phyloP scores from a whole-genome alignment of 2,113 vertebrate genomes.

The Labeo catla region DNA sequence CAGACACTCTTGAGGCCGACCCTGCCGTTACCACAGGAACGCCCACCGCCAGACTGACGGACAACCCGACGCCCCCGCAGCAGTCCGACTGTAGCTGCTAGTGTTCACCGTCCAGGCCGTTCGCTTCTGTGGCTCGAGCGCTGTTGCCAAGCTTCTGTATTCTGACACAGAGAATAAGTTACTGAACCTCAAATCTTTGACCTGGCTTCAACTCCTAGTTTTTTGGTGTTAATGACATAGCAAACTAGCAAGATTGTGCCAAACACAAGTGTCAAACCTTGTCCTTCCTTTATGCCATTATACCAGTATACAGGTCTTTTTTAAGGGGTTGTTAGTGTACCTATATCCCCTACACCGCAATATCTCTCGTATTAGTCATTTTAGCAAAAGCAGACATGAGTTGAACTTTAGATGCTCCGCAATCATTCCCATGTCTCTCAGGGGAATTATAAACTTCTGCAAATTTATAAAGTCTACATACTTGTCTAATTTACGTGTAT shows the following conservation, averaged over 20 bases:
- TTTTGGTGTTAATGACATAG: conserved; percentile 24
- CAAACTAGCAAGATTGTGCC: conserved; percentile 48
- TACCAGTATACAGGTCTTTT: conserved; percentile 28
- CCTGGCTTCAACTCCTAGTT: conserved; percentile 22
- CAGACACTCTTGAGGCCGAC: conserved; percentile 90
- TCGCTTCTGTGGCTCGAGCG: conserved; percentile 37
- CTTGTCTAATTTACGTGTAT: conserved; percentile 28
- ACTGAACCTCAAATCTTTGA: conserved; percentile 15
- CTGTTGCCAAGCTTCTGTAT: conserved; percentile 68
- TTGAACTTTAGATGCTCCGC: conserved; percentile 35
- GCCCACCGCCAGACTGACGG: conserved; percentile 88
- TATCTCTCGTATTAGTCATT: conserved; percentile 21
- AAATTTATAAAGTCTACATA: conserved; percentile 45
- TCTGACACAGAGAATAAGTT: conserved; percentile 38
- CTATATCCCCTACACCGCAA: conserved; percentile 38
- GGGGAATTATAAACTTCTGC: conserved; percentile 41
- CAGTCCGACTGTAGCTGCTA: conserved; percentile 93
- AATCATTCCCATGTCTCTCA: conserved; percentile 55
- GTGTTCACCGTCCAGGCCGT: conserved; percentile 57
- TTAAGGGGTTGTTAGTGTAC: conserved; percentile 28
- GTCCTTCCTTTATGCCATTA: conserved; percentile 34
- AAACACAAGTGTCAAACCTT: conserved; percentile 39
- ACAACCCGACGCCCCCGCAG: conserved; percentile 86
- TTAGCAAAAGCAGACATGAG: conserved; percentile 32
- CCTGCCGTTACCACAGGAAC: conserved; percentile 84